Conservation (phyloP, 2,113 vertebrate genomes). For the Melanerpes aurifrons region DNA sequence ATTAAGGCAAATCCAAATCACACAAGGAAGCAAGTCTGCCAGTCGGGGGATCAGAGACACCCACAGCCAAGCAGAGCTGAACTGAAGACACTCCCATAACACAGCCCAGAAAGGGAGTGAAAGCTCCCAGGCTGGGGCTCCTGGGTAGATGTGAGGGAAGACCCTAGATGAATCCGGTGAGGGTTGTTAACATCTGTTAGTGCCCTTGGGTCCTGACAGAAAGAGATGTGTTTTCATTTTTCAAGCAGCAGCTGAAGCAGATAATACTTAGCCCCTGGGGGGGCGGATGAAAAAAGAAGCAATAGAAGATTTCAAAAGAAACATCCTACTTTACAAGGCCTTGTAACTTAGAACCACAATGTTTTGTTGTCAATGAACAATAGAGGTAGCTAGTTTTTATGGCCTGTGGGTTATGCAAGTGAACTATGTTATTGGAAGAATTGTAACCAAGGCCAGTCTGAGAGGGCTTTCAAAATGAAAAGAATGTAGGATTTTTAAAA, state of each 20-base stretch:
- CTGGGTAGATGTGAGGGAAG: not conserved
- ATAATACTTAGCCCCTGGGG: not conserved
- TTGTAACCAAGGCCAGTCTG: not conserved
- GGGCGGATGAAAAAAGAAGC: not conserved
- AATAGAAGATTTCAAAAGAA: not conserved
- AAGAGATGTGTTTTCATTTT: not conserved
- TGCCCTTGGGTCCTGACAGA: not conserved
- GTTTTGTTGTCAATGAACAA: not conserved
- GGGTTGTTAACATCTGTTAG: not conserved
- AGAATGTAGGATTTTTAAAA: not conserved
- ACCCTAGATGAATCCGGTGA: not conserved
- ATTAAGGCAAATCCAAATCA: not conserved
- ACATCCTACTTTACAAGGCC: not conserved
- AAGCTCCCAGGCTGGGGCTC: not conserved
- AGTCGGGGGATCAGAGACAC: not conserved
- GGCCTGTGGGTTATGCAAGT: not conserved
- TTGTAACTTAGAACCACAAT: not conserved
- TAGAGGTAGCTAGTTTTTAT: not conserved
- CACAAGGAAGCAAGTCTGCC: not conserved
- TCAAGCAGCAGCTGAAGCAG: slow-evolving; percentile 18
- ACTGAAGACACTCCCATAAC: not conserved
- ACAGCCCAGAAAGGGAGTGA: not conserved
- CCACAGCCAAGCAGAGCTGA: not conserved
- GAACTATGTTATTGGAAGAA: not conserved
- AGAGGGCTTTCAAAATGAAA: not conserved